Evolutionary conservation across 2,113 vertebrate species (phyloP), one percentile per base, ranked within the genome.

Genomic region (Oxygymnocypris stewartii): DNA sequence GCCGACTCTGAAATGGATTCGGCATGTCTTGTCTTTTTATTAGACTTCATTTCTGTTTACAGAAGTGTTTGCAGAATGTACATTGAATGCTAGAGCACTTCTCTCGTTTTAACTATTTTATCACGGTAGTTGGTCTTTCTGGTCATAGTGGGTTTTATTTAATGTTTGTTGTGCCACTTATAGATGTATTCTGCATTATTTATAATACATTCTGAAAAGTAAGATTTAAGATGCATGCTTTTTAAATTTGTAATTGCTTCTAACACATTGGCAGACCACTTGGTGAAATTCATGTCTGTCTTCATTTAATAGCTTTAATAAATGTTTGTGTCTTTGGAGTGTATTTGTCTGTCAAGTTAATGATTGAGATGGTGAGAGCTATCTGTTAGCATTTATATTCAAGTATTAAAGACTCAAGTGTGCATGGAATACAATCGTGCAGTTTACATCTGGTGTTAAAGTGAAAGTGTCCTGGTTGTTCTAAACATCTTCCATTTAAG

Each of bases 121-220:
- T 67, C n/a, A 3, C 20, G 8, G 18, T 61, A 3, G 1, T 3
- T 25, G 35, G 42, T 23, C 4, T 67, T 82, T 67, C 37, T n/a
- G 9, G 37, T 81, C 9, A 65, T 67, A 8, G 13, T 25, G 40
- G 73, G 12, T 51, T 78, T 31, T 78, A 51, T 78, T 20, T 35
- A 40, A 47, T 82, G 80, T 67, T 51, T 82, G 25, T 63, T 82
- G n/a, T 42, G 1, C 0, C 10, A 18, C 9, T 67, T 63, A 31
- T 67, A 31, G 23, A 47, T 82, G 11, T 37, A 25, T 40, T 35
- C 1, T 61, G 14, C 49, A 57, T 25, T 82, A 67, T 82, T 67
- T 69, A 82, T 82, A 67, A 82, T 67, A 49, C 67, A 82, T 49
- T 31, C 12, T 11, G n/a, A 67, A 42, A 81, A 61, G 57, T 35